Percentiles rank a stretch among this genome's conserved stretches.
phyloP scores from a whole-genome alignment of 2,113 vertebrate species.

The Perca fluviatilis region DNA sequence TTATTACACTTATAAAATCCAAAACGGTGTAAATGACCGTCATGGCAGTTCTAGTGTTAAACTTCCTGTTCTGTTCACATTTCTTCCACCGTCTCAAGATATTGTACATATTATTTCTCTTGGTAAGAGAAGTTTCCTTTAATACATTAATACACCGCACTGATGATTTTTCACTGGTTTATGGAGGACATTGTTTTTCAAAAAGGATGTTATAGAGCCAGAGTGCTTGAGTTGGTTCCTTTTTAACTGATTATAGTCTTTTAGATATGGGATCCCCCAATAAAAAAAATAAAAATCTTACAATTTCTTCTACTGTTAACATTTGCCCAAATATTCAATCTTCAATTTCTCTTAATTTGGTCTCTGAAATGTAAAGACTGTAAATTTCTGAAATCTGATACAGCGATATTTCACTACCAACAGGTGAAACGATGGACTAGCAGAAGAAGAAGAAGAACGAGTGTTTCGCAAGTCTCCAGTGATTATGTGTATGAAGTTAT shows the following conservation, averaged over 20 bases:
- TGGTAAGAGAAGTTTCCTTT: too few relatives aligned
- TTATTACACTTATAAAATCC: too few relatives aligned
- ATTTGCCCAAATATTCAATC: neutral
- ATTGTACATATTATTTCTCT: too few relatives aligned
- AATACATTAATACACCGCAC: too few relatives aligned
- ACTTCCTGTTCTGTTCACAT: too few relatives aligned
- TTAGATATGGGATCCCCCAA: neutral
- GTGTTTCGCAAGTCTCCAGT: fast-evolving
- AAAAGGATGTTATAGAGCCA: neutral
- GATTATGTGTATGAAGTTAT: slow-evolving; percentile 75
- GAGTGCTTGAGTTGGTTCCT: neutral
- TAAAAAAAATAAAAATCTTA: neutral
- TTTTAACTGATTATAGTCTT: neutral
- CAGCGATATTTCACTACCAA: neutral
- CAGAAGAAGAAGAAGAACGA: neutral
- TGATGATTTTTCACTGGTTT: too few relatives aligned
- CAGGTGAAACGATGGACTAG: slow-evolving; percentile 26
- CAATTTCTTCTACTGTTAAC: neutral
- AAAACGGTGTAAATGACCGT: too few relatives aligned
- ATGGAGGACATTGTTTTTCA: too few relatives aligned
- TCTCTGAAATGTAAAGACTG: neutral
- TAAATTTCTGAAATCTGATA: neutral
- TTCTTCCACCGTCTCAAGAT: too few relatives aligned
- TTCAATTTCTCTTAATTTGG: neutral
- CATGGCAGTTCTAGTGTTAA: too few relatives aligned